phyloP scores from a whole-genome alignment of 2,113 vertebrate species.

The Notothenia rossii region DNA sequence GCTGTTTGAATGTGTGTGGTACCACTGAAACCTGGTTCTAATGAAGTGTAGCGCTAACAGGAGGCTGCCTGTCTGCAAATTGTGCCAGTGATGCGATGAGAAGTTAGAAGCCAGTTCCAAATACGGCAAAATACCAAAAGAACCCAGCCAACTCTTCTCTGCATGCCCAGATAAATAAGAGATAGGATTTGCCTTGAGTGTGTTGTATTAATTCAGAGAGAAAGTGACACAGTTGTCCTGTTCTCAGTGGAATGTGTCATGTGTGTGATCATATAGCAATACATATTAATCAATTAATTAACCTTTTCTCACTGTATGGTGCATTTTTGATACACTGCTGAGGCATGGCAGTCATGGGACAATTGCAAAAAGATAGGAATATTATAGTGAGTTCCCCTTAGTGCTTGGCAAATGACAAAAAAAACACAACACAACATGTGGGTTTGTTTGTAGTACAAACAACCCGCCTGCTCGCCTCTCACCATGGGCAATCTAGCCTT shows the following conservation, averaged over 20 bases:
- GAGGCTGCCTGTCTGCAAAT: conserved; percentile 75
- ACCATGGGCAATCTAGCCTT: conserved; percentile 64
- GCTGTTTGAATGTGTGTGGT: conserved; percentile 76
- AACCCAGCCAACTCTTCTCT: conserved; percentile 10
- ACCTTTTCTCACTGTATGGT: too few species aligned
- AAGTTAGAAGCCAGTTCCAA: conserved; percentile 58
- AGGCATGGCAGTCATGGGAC: neutral
- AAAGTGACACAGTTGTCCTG: conserved; percentile 2
- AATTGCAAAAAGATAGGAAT: neutral
- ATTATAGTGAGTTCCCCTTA: neutral
- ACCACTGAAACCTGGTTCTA: conserved; percentile 80
- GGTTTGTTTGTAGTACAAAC: neutral
- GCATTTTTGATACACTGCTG: neutral
- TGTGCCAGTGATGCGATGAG: conserved; percentile 74
- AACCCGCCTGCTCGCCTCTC: conserved; percentile 24
- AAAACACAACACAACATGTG: too few species aligned
- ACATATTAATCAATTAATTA: too few species aligned
- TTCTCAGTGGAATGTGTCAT: neutral
- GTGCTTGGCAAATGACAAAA: neutral
- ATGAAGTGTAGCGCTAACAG: conserved; percentile 82
- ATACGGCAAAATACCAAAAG: conserved; percentile 40
- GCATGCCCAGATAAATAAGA: neutral
- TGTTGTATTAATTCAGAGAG: neutral
- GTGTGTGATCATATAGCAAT: conserved; percentile 1
- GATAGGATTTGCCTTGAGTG: neutral